Evolutionary conservation across 2,888 invertebrate species (phyloP).

Genomic region (Cybosia mesomella): DNA sequence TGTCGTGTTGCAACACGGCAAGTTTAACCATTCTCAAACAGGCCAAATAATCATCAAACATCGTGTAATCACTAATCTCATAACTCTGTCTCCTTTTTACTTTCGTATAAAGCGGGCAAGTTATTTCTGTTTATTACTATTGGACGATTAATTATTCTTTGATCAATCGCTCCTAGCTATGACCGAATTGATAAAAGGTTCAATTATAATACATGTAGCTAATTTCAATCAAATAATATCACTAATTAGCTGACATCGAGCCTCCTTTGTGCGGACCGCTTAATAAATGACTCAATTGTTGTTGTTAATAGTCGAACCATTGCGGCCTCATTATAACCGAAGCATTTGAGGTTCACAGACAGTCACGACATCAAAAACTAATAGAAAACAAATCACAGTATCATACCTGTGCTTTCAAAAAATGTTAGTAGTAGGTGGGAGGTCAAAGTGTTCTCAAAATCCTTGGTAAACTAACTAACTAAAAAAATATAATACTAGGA

Average conservation of each 20-base stretch:
- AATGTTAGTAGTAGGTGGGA: not conserved
- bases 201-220: conserved; percentile 82
- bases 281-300: conserved; percentile 84
- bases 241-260: conserved; percentile 82
- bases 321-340: conserved; percentile 65
- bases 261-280: conserved; percentile 78
- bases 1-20: no score
- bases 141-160: conserved; percentile 75
- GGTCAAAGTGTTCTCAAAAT: not conserved
- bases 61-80: conserved; percentile 29
- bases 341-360: conserved; percentile 59
- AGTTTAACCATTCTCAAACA: not conserved
- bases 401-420: not conserved
- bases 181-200: conserved; percentile 73
- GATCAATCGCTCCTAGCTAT: conserved; percentile 72
- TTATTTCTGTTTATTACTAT: conserved; percentile 66
- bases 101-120: conserved; percentile 31
- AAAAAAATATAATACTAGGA: no score
- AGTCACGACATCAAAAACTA: conserved; percentile 65
- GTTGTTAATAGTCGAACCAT: conserved; percentile 76
- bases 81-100: conserved; percentile 37
- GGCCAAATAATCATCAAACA: not conserved
- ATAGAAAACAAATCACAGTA: conserved; percentile 38
- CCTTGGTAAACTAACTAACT: no score
- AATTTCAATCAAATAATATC: conserved; percentile 85